These are phyloP conservation scores for Trogon melanurus DNA, from an alignment of 2,113 vertebrate species.

Conservation along the genomic window DNA sequence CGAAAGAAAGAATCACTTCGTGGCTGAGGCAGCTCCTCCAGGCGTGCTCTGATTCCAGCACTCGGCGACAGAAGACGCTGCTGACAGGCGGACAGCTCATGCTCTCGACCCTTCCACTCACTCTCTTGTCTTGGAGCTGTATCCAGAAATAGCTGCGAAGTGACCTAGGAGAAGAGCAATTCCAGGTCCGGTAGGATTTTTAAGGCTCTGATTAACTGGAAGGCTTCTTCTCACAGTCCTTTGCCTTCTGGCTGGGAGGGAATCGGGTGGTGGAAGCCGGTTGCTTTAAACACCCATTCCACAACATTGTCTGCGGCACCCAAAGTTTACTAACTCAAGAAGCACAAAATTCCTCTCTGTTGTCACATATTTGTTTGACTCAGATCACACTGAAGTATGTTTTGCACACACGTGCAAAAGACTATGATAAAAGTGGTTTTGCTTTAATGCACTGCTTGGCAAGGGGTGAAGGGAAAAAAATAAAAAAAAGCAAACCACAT, in stretches of 20 bases:
- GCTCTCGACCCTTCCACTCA: not conserved
- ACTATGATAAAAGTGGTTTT: not conserved
- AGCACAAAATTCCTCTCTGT: not conserved
- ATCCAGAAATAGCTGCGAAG: not conserved
- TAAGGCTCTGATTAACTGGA: not conserved
- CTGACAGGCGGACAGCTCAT: not conserved
- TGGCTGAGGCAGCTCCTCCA: not conserved
- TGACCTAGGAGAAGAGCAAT: not conserved
- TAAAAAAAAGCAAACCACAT: not conserved
- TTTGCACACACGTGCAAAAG: not conserved
- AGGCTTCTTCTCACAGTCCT: not conserved
- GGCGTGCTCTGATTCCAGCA: not conserved
- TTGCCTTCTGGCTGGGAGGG: not conserved
- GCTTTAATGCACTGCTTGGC: not conserved
- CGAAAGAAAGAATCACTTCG: not conserved
- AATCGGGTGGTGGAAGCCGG: not conserved
- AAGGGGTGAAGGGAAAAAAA: not conserved
- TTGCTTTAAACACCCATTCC: not conserved
- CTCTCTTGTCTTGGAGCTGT: not conserved
- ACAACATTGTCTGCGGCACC: rapidly evolving
- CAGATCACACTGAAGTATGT: rapidly evolving
- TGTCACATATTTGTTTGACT: not conserved
- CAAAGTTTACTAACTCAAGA: not conserved
- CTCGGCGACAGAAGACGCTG: not conserved
- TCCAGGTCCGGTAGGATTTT: not conserved